Evolutionary conservation across 2,888 invertebrate species (phyloP).

Genomic region (Cheilosia urbana): DNA sequence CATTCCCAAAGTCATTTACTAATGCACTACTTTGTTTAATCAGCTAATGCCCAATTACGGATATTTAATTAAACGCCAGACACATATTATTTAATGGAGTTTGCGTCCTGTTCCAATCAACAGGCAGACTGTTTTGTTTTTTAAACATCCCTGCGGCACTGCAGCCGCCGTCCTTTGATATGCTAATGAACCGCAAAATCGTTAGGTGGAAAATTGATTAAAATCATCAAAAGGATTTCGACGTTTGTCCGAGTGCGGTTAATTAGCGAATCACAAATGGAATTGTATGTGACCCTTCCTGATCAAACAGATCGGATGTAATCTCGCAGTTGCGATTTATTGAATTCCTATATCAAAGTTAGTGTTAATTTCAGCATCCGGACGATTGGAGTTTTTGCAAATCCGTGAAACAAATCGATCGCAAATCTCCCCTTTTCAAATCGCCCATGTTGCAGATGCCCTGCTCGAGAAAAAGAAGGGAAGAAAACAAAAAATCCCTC

Average conservation of each 20-base stretch:
- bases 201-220: constrained; percentile 57
- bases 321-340: constrained; percentile 3
- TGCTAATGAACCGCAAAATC: constrained; percentile 50
- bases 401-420: constrained; percentile 59
- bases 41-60: too few species aligned
- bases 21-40: too few species aligned
- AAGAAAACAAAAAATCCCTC: constrained; percentile 37
- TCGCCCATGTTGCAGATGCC: constrained; percentile 2
- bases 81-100: neutral
- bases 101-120: neutral
- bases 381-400: constrained; percentile 29
- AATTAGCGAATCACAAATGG: constrained; percentile 49
- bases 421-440: constrained; percentile 22
- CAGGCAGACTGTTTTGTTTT: neutral
- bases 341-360: constrained; percentile 13
- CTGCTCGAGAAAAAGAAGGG: neutral
- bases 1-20: too few species aligned
- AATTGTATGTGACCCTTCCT: neutral
- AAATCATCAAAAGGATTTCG: constrained; percentile 49
- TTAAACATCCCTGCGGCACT: constrained; percentile 5
- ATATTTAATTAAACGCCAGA: neutral
- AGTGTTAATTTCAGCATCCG: constrained; percentile 45
- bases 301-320: constrained; percentile 16
- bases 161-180: constrained; percentile 28
- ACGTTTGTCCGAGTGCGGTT: constrained; percentile 41